phyloP scores from a whole-genome alignment of 2,113 vertebrate species.

The Myotis brandtii region DNA sequence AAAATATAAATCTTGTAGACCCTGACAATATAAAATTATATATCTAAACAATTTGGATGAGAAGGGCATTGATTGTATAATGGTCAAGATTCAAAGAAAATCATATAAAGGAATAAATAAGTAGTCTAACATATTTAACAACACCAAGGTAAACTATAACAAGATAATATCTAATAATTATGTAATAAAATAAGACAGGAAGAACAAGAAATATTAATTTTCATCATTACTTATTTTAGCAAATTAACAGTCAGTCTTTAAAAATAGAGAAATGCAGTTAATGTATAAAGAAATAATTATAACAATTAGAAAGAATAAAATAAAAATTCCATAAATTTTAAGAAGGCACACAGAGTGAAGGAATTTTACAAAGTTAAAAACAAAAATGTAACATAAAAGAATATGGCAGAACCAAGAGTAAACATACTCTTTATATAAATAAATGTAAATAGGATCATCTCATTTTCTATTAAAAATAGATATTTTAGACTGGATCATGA shows the following conservation, averaged over 20 bases:
- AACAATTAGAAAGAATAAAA: background rate
- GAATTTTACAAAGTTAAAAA: background rate
- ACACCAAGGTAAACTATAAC: background rate
- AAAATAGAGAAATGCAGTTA: background rate
- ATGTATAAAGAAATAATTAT: background rate
- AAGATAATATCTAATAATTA: background rate
- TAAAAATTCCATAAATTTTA: background rate
- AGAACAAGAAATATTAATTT: background rate
- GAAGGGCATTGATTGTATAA: background rate
- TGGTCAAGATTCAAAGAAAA: background rate
- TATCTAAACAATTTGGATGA: background rate
- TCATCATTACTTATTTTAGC: slow-evolving; percentile 29
- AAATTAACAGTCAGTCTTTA: background rate
- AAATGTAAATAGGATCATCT: background rate
- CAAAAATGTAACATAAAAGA: background rate
- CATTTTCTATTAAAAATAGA: background rate
- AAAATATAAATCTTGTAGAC: background rate
- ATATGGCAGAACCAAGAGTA: background rate
- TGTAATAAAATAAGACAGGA: background rate
- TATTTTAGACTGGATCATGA: background rate
- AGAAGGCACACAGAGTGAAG: background rate
- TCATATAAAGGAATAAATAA: background rate
- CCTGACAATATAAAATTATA: background rate
- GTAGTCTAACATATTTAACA: background rate
- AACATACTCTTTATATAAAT: background rate